phyloP scores from a whole-genome alignment of 2,797 vertebrate genomes.

The Esox lucius region DNA sequence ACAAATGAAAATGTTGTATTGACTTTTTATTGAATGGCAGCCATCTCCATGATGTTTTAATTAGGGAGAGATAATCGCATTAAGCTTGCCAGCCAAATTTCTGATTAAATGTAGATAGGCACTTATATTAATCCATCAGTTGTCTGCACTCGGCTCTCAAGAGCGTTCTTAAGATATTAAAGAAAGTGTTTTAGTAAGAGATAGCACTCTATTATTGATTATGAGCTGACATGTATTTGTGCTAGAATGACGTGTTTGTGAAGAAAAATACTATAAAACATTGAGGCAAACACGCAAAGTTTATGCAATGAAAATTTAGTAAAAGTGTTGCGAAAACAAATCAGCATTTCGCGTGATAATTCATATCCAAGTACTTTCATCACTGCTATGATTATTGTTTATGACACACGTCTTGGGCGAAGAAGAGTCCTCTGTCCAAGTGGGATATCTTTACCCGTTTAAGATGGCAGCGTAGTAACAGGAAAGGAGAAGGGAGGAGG shows the following conservation, averaged over 20 bases:
- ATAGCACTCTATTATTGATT: neutral
- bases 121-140: conserved; percentile 42
- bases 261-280: too few relatives aligned
- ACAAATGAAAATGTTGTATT: conserved; percentile 4
- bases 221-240: neutral
- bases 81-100: conserved; percentile 53
- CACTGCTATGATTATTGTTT: neutral
- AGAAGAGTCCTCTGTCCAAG: neutral
- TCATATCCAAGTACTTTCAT: too few relatives aligned
- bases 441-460: conserved; percentile 26
- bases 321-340: too few relatives aligned
- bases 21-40: conserved; percentile 19
- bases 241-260: neutral
- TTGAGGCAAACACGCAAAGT: too few relatives aligned
- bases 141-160: conserved; percentile 33
- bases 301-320: too few relatives aligned
- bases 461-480: conserved; percentile 33
- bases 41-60: conserved; percentile 37
- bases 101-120: conserved; percentile 56
- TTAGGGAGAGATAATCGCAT: conserved; percentile 55
- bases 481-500: conserved; percentile 15
- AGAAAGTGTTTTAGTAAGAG: neutral
- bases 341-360: too few relatives aligned
- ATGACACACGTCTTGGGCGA: neutral
- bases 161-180: conserved; percentile 19